These are phyloP conservation scores for Eudorcas thomsonii DNA, from an alignment of 2,113 vertebrate species.

Conservation along the genomic window DNA sequence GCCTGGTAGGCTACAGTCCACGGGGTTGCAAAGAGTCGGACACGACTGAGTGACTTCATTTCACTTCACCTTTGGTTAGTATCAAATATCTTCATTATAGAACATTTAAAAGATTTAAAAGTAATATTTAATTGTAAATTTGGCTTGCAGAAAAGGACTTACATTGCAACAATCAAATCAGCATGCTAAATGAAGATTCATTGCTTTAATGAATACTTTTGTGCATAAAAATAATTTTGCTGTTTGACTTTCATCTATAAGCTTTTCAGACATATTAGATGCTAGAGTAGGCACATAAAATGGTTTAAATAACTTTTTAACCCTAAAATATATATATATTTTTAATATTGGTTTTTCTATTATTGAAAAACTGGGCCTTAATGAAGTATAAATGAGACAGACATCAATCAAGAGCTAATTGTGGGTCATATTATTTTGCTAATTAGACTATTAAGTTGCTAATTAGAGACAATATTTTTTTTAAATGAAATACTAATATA, in stretches of 20 bases:
- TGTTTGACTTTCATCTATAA: conserved; percentile 41
- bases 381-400: not conserved
- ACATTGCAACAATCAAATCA: conserved; percentile 34
- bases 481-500: conserved; percentile 12
- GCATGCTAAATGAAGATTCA: conserved; percentile 44
- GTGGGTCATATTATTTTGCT: not conserved
- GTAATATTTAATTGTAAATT: conserved; percentile 32
- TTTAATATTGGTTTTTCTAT: not conserved
- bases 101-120: not conserved
- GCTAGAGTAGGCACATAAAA: conserved; percentile 9
- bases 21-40: no score
- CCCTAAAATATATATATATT: not conserved
- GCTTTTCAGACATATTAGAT: conserved; percentile 1
- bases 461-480: not conserved
- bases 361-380: not conserved
- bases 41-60: no score
- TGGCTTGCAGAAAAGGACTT: not conserved
- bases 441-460: not conserved
- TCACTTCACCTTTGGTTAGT: not conserved
- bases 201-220: conserved; percentile 57
- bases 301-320: conserved; percentile 44
- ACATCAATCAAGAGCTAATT: conserved; percentile 3
- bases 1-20: no score
- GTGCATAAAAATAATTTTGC: conserved; percentile 49
- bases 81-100: not conserved